Conservation (phyloP, 2,888 invertebrate species). For the Adelphocoris suturalis region DNA sequence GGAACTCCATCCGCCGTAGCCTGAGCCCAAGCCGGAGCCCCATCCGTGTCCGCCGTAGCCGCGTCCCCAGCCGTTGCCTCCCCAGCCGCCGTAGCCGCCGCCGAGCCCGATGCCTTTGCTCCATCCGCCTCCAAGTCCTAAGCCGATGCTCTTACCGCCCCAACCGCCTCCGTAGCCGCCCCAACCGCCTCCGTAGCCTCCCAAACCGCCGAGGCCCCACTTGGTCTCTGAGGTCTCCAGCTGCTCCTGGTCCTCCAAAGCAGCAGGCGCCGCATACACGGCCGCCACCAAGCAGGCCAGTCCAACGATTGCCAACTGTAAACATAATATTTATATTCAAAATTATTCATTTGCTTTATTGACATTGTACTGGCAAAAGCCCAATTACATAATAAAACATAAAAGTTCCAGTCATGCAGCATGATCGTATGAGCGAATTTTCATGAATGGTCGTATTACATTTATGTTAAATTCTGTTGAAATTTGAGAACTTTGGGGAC, state of each 20-base stretch:
- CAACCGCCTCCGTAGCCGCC: constrained; percentile 59
- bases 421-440: too few relatives aligned
- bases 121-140: background rate
- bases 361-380: too few relatives aligned
- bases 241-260: constrained; percentile 28
- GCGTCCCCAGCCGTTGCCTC: constrained; percentile 15
- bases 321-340: background rate
- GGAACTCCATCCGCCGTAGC: background rate
- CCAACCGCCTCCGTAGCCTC: constrained; percentile 60
- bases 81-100: constrained; percentile 47
- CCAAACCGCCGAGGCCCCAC: constrained; percentile 14
- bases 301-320: constrained; percentile 19
- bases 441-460: too few relatives aligned
- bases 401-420: too few relatives aligned
- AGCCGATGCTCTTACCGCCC: constrained; percentile 41
- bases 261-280: constrained; percentile 33
- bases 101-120: background rate
- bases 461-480: too few relatives aligned
- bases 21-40: constrained; percentile 7
- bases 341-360: too few relatives aligned
- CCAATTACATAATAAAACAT: too few relatives aligned
- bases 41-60: constrained; percentile 21
- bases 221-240: constrained; percentile 59
- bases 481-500: too few relatives aligned
- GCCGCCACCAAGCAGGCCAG: constrained; percentile 45